These are phyloP conservation scores for Galleria mellonella DNA, from an alignment of 1,140 invertebrate genomes.

Conservation along the genomic window DNA sequence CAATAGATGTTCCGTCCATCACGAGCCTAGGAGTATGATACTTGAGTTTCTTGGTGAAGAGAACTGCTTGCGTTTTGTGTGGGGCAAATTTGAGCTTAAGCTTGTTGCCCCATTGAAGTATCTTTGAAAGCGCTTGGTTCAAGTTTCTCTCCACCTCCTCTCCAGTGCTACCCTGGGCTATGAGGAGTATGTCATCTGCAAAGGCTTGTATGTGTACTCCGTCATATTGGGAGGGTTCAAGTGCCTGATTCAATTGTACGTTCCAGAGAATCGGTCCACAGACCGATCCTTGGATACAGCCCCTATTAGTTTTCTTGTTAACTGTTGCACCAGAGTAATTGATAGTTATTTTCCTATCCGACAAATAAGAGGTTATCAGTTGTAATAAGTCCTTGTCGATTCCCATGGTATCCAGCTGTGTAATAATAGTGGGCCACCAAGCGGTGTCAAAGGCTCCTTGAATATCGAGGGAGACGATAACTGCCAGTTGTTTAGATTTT, in stretches of 20 bases:
- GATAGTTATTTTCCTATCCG: not conserved
- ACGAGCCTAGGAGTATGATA: not conserved
- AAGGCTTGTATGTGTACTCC: not conserved
- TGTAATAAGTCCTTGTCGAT: not conserved
- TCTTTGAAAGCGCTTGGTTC: not conserved
- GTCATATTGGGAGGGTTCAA: not conserved
- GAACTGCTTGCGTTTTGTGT: not conserved
- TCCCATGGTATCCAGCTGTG: not conserved
- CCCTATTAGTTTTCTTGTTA: not conserved
- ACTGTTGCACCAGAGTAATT: not conserved
- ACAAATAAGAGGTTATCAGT: not conserved
- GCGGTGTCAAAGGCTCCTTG: conserved; percentile 9
- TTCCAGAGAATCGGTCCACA: conserved; percentile 1
- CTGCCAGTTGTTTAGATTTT: not conserved
- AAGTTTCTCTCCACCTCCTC: not conserved
- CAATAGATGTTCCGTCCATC: conserved; percentile 6
- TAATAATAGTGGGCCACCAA: conserved; percentile 2
- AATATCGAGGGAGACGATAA: conserved; percentile 6
- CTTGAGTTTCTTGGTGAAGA: not conserved
- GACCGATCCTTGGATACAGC: conserved; percentile 3
- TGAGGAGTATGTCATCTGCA: conserved; percentile 2
- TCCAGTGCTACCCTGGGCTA: not conserved
- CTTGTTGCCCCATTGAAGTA: not conserved
- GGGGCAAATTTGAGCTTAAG: conserved; percentile 1
- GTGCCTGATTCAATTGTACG: not conserved